A percentile compares a stretch with the other conserved stretches of the same genome.
These are phyloP conservation scores for Anser brachyrhynchus DNA, from an alignment of 2,113 vertebrate species.

Conservation along the genomic window DNA sequence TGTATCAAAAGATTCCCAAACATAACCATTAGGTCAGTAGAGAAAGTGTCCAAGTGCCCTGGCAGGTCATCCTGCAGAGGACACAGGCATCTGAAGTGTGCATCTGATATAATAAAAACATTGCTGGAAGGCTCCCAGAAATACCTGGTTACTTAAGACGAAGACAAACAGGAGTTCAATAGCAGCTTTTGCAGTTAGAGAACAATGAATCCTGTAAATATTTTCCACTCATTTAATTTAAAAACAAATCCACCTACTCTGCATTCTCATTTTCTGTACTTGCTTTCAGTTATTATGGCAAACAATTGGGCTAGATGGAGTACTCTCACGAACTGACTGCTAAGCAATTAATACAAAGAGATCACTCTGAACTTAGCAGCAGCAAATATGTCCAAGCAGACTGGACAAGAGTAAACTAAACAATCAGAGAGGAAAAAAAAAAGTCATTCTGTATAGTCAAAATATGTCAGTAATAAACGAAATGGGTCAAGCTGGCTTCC, in stretches of 20 bases:
- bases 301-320: neutral
- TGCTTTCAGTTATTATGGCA: neutral
- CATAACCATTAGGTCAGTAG: fast-evolving
- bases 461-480: neutral
- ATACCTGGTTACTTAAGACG: neutral
- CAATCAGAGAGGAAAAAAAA: neutral
- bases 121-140: neutral
- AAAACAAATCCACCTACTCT: neutral
- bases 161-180: neutral
- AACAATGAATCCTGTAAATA: neutral
- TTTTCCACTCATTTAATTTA: constrained; percentile 8
- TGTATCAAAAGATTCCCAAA: neutral
- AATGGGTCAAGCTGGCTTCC: neutral
- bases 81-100: neutral
- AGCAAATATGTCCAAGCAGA: neutral
- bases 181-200: neutral
- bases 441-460: neutral
- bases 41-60: fast-evolving
- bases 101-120: neutral
- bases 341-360: neutral
- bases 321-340: neutral
- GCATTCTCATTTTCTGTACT: neutral
- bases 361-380: neutral
- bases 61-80: neutral
- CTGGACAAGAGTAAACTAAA: neutral